Conservation (phyloP, 1,140 invertebrate genomes). For the Leptinotarsa lineolata region DNA sequence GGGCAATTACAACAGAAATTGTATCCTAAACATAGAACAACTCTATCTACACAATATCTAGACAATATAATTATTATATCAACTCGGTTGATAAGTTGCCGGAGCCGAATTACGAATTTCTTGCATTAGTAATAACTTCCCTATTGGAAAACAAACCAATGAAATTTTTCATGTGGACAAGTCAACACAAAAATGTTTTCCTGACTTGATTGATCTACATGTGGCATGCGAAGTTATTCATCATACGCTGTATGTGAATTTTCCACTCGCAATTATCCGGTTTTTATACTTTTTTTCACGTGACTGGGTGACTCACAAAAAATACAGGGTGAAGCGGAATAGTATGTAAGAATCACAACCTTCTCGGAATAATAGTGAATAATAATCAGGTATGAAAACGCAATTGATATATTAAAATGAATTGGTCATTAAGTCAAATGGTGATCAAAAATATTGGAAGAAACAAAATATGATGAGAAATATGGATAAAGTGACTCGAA, state of each 20-base stretch:
- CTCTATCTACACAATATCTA: constrained; percentile 4
- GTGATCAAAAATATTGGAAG: no score
- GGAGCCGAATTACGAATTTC: constrained; percentile 21
- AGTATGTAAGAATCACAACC: no score
- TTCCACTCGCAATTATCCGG: constrained; percentile 17
- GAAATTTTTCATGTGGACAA: constrained; percentile 26
- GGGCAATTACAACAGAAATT: no score
- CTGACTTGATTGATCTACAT: constrained; percentile 20
- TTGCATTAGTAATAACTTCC: constrained; percentile 19
- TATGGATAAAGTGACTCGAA: no score
- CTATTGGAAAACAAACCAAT: constrained; percentile 16
- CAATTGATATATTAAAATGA: no score
- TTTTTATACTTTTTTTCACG: constrained; percentile 24
- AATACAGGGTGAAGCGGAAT: not conserved
- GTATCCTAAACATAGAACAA: not conserved
- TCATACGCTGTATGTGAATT: constrained; percentile 14
- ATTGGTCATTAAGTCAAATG: no score
- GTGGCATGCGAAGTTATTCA: constrained; percentile 20
- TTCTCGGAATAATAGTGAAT: no score
- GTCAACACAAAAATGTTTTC: constrained; percentile 24
- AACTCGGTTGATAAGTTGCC: constrained; percentile 14
- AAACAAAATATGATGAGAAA: no score
- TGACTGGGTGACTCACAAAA: not conserved
- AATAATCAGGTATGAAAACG: no score
- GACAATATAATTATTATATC: constrained; percentile 18